phyloP scores from a whole-genome alignment of 1,140 invertebrate species.

The Anadara kagoshimensis region DNA sequence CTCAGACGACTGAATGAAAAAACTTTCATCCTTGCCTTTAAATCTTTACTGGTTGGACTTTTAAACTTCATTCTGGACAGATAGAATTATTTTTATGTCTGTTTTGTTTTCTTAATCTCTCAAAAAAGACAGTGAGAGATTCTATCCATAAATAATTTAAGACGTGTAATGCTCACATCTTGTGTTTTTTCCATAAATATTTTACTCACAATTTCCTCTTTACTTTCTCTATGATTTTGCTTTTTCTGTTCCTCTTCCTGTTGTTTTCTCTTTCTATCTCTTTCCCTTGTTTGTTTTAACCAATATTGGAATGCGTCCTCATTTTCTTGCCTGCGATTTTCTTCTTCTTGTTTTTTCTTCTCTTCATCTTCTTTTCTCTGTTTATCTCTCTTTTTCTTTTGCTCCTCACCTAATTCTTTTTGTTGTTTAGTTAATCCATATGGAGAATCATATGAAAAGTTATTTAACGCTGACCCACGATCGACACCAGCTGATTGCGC shows the following conservation, averaged over 20 bases:
- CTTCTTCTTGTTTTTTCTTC: slow-evolving; percentile 47
- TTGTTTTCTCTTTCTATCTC: slow-evolving; percentile 34
- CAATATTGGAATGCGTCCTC: slow-evolving; percentile 57
- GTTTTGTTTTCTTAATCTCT: too few species aligned
- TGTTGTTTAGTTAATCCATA: slow-evolving; percentile 62
- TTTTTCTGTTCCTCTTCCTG: slow-evolving; percentile 47
- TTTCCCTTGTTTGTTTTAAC: slow-evolving; percentile 52
- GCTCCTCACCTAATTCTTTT: slow-evolving; percentile 47
- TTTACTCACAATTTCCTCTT: slow-evolving; percentile 9
- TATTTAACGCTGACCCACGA: slow-evolving; percentile 32
- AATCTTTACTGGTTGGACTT: too few species aligned
- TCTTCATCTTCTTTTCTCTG: slow-evolving; percentile 42
- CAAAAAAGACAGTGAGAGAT: too few species aligned
- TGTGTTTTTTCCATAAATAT: too few species aligned
- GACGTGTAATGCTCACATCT: too few species aligned
- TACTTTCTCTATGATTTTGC: slow-evolving; percentile 45
- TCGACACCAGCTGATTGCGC: neutral
- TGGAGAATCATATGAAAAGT: slow-evolving; percentile 63
- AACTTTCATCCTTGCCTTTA: too few species aligned
- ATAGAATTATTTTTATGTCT: too few species aligned
- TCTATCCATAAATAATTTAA: too few species aligned
- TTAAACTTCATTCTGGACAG: too few species aligned
- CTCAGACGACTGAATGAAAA: too few species aligned
- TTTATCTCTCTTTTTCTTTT: slow-evolving; percentile 48
- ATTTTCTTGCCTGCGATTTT: slow-evolving; percentile 47